Conservation (phyloP, 2,888 invertebrate genomes). For the Temnothorax rugatulus region DNA sequence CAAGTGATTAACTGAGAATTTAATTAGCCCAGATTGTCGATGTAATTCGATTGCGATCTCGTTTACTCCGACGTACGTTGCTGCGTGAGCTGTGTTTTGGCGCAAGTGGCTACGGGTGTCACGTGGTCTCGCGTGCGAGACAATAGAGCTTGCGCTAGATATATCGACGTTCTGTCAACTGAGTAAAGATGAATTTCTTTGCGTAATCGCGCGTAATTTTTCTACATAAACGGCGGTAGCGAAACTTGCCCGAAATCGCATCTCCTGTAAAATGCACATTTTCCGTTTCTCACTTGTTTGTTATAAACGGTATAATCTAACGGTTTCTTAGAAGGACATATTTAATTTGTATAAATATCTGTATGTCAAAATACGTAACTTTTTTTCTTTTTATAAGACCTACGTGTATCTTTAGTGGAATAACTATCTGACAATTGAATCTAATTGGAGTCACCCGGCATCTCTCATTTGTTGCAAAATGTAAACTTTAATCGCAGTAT, state of each 20-base stretch:
- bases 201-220: not conserved
- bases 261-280: not conserved
- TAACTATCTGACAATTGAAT: not conserved
- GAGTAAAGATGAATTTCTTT: slow-evolving; percentile 2
- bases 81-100: slow-evolving; percentile 33
- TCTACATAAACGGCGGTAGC: not conserved
- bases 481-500: not conserved
- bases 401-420: not conserved
- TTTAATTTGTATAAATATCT: not conserved
- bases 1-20: not conserved
- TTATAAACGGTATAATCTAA: not conserved
- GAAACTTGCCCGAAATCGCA: not conserved
- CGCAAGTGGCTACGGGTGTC: slow-evolving; percentile 68
- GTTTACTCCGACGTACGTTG: not conserved
- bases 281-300: not conserved
- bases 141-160: slow-evolving; percentile 48
- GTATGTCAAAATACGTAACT: not conserved
- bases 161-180: slow-evolving; percentile 62
- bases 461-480: too few species aligned
- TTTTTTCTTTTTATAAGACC: not conserved
- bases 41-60: not conserved
- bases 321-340: not conserved
- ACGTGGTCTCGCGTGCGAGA: slow-evolving; percentile 59
- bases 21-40: not conserved
- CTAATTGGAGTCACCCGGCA: not conserved